Evolutionary conservation across 1,140 invertebrate species (phyloP), one percentile per base, ranked within the genome.

Genomic region (Teleopsis dalmanni): DNA sequence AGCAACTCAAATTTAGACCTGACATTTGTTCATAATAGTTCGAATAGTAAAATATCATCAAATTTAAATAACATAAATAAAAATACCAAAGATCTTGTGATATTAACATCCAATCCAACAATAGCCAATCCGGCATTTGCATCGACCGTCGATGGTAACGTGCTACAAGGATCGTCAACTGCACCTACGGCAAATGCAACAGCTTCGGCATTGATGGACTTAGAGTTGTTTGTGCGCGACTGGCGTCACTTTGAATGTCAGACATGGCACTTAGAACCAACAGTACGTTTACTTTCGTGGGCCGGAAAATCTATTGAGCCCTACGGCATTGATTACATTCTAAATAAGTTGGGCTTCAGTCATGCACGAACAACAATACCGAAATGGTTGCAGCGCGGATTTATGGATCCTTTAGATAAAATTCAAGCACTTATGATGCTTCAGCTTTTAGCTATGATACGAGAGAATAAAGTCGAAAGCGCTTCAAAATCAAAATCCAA

Each of bases 311-410:
- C 90, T 54, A 95, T 98, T 53, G 93, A 97, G 71, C 93, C 94
- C 1, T 95, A 97, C 60, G 95, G 94, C 31, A 92, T 97, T 29
- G 95, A 98, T 74, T 96, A 94, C 69, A 95, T 98, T 55, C 76
- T 98, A 26, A 91, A 98, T 73, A 95, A 95, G 71, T 76, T 98
- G 6, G 95, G 95, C 11, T 98, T 99, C 68, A 85, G 87, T 48
- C 95, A 98, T 73, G 95, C 96, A 3, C 78, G 95, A 34, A 94
- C 88, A 33, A 99, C 96, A 26, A 99, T 99, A 67, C 96, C 96
- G 16, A 99, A 99, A 75, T 98, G 95, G 92, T 81, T 98, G 74
- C 96, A 99, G 73, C 78, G 96, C 48, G 95, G 95, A 21, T 90
- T 95, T 56, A 91, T 98, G 82, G 96, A 99, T 75, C 92, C 93